Base-by-base conservation (phyloP, 2,797 vertebrate species). In the Cirrhinus molitorella region DNA sequence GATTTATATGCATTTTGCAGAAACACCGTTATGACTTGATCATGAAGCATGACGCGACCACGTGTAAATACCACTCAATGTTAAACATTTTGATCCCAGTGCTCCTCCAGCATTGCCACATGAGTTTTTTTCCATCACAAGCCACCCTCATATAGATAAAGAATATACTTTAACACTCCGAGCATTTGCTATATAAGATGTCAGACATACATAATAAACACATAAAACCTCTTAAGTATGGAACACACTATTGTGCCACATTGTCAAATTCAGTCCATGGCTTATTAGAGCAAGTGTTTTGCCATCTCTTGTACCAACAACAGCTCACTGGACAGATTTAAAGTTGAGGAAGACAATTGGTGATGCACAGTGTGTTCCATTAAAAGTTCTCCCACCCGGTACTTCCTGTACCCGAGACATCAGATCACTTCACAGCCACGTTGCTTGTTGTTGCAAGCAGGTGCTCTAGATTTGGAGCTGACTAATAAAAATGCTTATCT, bases 271-370 rank as follows among this genome's bases (percentile, higher is more conserved):
- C 11, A 19, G 59, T 73, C 72, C 23, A 73, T 57, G 34, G 81
- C 23, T 84, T 68, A 23, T 73, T 53, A 53, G 16, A 61, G 23
- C 16, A 83, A 25, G 49, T 68, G 5, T 23, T 80, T 37, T 57
- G 53, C 23, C 7, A 21, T 65, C 19, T 85, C 21, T 76, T 66
- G 66, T 10, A 79, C 53, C 45, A 65, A 70, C 25, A 31, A 59
- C 53, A 79, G 85, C 40, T 79, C 49, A 84, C 67, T 51, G 67
- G 61, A 67, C 53, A 11, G 61, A 40, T 76, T 74, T 2, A 73
- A 79, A 87, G 79, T 51, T 34, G 51, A 88, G 88, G 85, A 90
- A 86, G 88, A 90, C 85, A 31, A 82, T 87, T 76, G 83, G 73
- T 73, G 68, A 82, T 84, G 86, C 55, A 88, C 80, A 87, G 77